Conservation (phyloP, 2,113 vertebrate species). For the Microcebus murinus region DNA sequence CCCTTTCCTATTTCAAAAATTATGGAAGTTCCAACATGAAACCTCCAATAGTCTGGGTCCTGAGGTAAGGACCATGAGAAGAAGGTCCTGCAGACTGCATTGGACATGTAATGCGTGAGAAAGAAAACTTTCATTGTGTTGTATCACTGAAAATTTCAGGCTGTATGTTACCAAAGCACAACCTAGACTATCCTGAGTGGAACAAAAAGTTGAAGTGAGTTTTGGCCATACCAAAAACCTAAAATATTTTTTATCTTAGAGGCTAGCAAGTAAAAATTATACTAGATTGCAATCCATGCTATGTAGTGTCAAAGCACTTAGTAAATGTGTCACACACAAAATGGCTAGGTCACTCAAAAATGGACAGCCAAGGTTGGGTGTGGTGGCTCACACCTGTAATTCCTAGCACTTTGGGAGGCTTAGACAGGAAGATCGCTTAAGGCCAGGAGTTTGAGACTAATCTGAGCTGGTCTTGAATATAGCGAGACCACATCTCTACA, state of each 20-base stretch:
- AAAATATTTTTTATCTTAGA: background rate
- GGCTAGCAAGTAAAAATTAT: background rate
- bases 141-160: background rate
- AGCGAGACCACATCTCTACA: too few relatives aligned
- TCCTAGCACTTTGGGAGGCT: too few relatives aligned
- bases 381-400: too few relatives aligned
- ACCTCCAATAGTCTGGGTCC: background rate
- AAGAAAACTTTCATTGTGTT: background rate
- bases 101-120: background rate
- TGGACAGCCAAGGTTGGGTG: too few relatives aligned
- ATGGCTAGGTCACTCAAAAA: background rate
- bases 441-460: too few relatives aligned
- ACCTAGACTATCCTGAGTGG: background rate
- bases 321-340: slow-evolving; percentile 23
- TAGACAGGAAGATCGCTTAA: too few relatives aligned
- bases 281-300: background rate
- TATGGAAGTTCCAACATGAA: background rate
- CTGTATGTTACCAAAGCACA: background rate
- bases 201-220: background rate
- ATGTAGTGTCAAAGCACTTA: background rate
- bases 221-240: background rate
- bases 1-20: background rate
- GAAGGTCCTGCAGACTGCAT: background rate
- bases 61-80: background rate
- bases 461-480: too few relatives aligned